Conservation (phyloP, 53 echinoderm and acorn worm species). For the Mesocentrotus franciscanus region DNA sequence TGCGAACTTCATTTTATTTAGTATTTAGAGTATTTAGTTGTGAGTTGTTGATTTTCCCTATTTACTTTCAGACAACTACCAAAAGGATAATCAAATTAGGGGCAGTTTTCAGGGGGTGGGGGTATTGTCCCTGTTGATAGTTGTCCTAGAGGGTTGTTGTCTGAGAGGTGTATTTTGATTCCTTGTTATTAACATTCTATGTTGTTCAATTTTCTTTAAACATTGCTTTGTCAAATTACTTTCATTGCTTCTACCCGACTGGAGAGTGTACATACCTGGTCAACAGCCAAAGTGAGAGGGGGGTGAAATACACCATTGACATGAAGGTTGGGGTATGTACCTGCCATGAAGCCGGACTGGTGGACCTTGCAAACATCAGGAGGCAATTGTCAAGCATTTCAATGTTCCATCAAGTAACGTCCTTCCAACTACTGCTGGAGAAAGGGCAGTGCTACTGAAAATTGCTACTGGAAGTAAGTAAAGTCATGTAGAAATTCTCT, state of each 20-base stretch:
- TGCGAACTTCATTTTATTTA: too few species aligned
- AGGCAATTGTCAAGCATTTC: not conserved
- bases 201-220: too few species aligned
- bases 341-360: not conserved
- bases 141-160: too few species aligned
- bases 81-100: too few species aligned
- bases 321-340: not conserved
- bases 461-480: constrained; percentile 1
- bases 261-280: not conserved
- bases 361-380: not conserved
- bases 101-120: too few species aligned
- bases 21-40: too few species aligned
- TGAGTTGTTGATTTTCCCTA: too few species aligned
- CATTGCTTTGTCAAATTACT: too few species aligned
- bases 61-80: too few species aligned
- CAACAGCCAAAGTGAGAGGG: not conserved
- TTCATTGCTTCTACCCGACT: not conserved
- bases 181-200: too few species aligned
- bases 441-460: not conserved
- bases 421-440: not conserved
- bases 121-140: too few species aligned
- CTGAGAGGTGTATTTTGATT: too few species aligned
- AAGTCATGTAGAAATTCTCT: not conserved
- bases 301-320: not conserved
- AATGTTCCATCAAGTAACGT: not conserved